Conservation (phyloP, 2,888 invertebrate genomes). For the Drosophila sordidapex region DNA sequence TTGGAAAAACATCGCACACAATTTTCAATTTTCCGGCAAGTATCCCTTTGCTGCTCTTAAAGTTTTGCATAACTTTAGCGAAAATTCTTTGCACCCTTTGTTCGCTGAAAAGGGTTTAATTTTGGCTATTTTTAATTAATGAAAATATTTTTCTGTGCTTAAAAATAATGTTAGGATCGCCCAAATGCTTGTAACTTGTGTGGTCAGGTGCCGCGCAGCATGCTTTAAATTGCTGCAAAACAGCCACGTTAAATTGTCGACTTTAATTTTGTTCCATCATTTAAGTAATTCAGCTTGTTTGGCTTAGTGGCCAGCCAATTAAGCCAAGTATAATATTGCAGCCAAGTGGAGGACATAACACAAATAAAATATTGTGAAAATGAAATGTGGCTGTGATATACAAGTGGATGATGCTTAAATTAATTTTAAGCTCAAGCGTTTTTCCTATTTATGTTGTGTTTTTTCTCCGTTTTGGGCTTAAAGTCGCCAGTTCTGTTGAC, state of each 20-base stretch:
- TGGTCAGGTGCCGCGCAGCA: not conserved
- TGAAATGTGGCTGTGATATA: slow-evolving; percentile 23
- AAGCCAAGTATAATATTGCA: slow-evolving; percentile 30
- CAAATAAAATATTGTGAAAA: slow-evolving; percentile 23
- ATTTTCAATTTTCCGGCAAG: slow-evolving; percentile 38
- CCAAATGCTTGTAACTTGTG: slow-evolving; percentile 38
- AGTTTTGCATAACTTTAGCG: slow-evolving; percentile 47
- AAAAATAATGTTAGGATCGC: slow-evolving; percentile 32
- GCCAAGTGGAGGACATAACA: slow-evolving; percentile 41
- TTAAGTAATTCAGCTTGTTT: slow-evolving; percentile 27
- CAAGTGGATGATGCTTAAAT: slow-evolving; percentile 57
- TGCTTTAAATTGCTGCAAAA: slow-evolving; percentile 22
- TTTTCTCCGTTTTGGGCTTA: slow-evolving; percentile 7
- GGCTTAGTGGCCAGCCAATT: slow-evolving; percentile 57
- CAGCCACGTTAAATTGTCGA: not conserved
- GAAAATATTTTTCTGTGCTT: slow-evolving; percentile 51
- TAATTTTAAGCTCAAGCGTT: slow-evolving; percentile 37
- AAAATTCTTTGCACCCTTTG: slow-evolving; percentile 44
- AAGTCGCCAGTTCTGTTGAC: slow-evolving; percentile 24
- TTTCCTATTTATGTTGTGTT: slow-evolving; percentile 2
- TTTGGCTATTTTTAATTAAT: slow-evolving; percentile 65
- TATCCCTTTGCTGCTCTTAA: slow-evolving; percentile 29
- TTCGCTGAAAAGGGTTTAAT: slow-evolving; percentile 53
- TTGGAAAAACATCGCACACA: slow-evolving; percentile 14
- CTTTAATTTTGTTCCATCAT: slow-evolving; percentile 15